phyloP scores from a whole-genome alignment of 2,797 vertebrate species.

The Petrocephalus sullivani region DNA sequence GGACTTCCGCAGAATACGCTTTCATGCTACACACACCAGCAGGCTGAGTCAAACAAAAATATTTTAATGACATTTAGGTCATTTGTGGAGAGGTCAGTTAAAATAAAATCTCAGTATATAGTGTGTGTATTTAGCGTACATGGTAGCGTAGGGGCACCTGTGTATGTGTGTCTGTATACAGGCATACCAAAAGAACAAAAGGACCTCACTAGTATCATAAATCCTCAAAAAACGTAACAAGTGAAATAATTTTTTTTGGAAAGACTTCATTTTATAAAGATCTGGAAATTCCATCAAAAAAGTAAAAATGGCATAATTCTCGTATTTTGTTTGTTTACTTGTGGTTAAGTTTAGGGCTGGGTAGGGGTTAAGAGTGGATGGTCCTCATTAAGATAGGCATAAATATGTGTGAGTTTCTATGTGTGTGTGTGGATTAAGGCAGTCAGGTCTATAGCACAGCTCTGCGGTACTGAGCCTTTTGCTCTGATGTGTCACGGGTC shows the following conservation, averaged over 20 bases:
- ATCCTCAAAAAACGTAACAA: too few relatives aligned
- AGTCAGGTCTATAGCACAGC: neutral
- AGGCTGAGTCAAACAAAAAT: neutral
- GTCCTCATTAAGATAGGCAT: too few relatives aligned
- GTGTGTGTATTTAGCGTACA: neutral
- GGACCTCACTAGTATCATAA: too few relatives aligned
- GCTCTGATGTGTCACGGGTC: neutral
- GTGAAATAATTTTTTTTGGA: too few relatives aligned
- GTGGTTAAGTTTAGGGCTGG: too few relatives aligned
- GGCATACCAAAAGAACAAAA: too few relatives aligned
- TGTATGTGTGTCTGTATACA: slow-evolving; percentile 27
- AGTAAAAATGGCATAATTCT: too few relatives aligned
- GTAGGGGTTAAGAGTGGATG: too few relatives aligned
- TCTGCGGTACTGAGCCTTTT: neutral
- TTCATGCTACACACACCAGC: neutral
- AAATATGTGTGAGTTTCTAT: neutral
- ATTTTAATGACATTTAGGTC: neutral
- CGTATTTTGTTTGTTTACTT: too few relatives aligned
- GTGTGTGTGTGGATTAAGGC: slow-evolving; percentile 31
- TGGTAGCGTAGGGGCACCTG: neutral
- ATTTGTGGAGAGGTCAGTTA: neutral
- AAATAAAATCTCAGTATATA: neutral
- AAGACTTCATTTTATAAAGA: too few relatives aligned
- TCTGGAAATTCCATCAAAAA: too few relatives aligned
- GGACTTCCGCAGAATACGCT: neutral